Evolutionary conservation across 2,888 invertebrate species (phyloP).

Genomic region (Galerucella calmariensis): DNA sequence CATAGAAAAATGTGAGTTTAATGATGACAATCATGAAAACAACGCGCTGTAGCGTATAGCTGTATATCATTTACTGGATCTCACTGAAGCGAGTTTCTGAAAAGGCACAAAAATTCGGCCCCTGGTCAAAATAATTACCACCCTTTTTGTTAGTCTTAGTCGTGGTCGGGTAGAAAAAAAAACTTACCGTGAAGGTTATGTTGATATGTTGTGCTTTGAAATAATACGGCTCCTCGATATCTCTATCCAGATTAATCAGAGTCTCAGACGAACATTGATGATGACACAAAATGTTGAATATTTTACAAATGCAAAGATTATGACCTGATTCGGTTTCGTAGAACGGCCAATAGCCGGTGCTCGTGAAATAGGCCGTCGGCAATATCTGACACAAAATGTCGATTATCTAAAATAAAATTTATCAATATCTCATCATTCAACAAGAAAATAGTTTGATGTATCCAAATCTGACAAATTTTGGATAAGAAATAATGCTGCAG

Average conservation of each 20-base stretch:
- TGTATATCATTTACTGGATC: too few species aligned
- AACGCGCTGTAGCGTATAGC: too few species aligned
- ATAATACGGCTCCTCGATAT: constrained; percentile 8
- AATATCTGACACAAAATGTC: constrained; percentile 41
- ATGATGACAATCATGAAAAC: too few species aligned
- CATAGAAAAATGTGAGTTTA: too few species aligned
- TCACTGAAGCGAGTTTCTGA: too few species aligned
- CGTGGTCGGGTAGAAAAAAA: not conserved
- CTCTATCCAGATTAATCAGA: constrained; percentile 14
- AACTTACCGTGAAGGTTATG: constrained; percentile 24
- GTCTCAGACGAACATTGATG: not conserved
- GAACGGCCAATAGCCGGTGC: constrained; percentile 43
- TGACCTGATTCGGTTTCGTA: constrained; percentile 27
- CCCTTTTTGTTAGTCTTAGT: too few species aligned
- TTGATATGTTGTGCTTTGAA: constrained; percentile 15
- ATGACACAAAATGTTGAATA: constrained; percentile 28
- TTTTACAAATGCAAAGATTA: constrained; percentile 31
- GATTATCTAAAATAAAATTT: constrained; percentile 51
- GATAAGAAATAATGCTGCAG: too few species aligned
- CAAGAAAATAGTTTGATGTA: too few species aligned
- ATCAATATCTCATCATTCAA: not conserved
- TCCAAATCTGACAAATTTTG: too few species aligned
- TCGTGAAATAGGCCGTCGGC: constrained; percentile 43
- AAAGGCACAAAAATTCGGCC: too few species aligned
- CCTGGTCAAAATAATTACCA: too few species aligned